Evolutionary conservation across 2,113 vertebrate genomes (phyloP), one percentile per base, ranked within the genome.

Genomic region (Entosphenus tridentatus): DNA sequence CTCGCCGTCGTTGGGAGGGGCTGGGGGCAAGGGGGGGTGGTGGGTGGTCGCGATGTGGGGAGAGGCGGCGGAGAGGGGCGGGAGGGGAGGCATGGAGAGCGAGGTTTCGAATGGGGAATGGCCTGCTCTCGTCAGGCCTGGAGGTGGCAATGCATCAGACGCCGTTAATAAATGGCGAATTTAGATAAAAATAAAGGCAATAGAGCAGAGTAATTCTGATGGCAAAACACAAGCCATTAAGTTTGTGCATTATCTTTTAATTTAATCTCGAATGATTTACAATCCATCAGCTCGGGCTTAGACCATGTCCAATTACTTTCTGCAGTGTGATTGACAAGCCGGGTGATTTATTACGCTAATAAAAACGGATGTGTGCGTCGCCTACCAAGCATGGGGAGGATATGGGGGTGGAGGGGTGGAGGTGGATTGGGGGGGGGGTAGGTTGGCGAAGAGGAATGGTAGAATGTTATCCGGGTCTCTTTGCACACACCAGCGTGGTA

Each of bases 241-340:
- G 89, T 96, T 98, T 95, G 86, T 95, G 88, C 89, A 96, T 98
- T 98, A 98, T 98, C 93, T 98, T 98, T 98, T 98, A 98, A 98
- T 98, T 98, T 98, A 96, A 98, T 98, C 93, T 97, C 86, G 89
- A 98, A 95, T 98, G 92, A 97, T 97, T 98, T 96, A 97, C 96
- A 97, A 97, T 98, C 89, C 92, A 97, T 98, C 92, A 97, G 87
- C 84, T 86, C 90, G 90, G 89, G 89, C 89, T 92, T 96, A 89
- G 95, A 95, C 90, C 93, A 96, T 95, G 96, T 97, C 92, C 93
- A 98, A 98, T 97, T 98, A 98, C 96, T 96, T 89, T 93, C 87
- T 86, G 83, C 84, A 84, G 88, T 87, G 95, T 98, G 92, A 97
- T 98, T 98, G 92, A 97, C 93, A 98, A 97, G 92, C 95, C 93